Conservation (phyloP, 2,113 vertebrate species). For the Esox niger region DNA sequence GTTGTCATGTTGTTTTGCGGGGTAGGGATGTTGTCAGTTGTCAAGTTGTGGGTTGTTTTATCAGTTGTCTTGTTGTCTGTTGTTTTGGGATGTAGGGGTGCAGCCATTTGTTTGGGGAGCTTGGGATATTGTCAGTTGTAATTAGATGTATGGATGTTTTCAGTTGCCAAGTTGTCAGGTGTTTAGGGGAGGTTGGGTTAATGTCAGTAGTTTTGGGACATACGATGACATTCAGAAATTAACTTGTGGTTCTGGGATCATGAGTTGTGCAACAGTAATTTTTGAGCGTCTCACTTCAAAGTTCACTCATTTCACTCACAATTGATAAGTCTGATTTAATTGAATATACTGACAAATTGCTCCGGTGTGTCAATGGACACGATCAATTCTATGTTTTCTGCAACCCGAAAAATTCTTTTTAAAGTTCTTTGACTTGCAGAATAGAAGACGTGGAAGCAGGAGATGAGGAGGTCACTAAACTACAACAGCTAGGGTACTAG, state of each 20-base stretch:
- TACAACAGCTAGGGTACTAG: constrained; percentile 78
- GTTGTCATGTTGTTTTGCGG: no score
- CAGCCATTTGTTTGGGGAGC: no score
- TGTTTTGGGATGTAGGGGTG: no score
- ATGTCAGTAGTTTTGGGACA: no score
- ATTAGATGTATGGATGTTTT: no score
- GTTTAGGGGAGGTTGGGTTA: no score
- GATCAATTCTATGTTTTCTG: constrained; percentile 17
- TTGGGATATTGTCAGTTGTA: no score
- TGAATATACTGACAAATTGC: constrained; percentile 30
- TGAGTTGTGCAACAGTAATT: background rate
- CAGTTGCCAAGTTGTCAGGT: no score
- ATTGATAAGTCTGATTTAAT: constrained; percentile 34
- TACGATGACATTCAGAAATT: background rate
- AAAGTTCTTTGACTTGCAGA: no score
- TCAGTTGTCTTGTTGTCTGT: no score
- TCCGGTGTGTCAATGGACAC: constrained; percentile 28
- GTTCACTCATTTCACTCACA: background rate
- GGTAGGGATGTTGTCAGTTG: no score
- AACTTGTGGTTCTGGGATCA: constrained; percentile 5
- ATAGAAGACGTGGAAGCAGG: constrained; percentile 45
- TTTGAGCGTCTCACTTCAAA: background rate
- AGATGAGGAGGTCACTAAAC: constrained; percentile 65
- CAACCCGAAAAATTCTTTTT: background rate
- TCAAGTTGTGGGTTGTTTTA: no score